phyloP scores from a whole-genome alignment of 1,140 invertebrate genomes.

The Streblospio benedicti region DNA sequence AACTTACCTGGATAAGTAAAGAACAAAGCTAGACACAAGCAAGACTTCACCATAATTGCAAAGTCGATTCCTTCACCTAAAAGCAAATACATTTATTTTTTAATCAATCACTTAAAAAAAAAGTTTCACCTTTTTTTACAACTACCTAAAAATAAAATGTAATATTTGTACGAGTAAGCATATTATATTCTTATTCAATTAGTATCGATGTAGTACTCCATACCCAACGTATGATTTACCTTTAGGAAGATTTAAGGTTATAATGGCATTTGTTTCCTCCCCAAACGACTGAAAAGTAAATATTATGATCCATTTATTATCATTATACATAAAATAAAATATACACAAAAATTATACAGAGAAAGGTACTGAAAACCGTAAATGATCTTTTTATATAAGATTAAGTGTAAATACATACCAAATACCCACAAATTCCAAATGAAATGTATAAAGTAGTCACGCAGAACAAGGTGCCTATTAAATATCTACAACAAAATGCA shows the following conservation, averaged over 20 bases:
- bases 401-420: constrained; percentile 37
- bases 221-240: no score
- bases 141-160: no score
- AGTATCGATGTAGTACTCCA: no score
- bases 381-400: neutral
- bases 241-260: constrained; percentile 49
- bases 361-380: neutral
- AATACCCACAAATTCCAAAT: constrained; percentile 49
- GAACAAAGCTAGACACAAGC: constrained; percentile 47
- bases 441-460: constrained; percentile 48
- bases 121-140: no score
- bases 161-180: no score
- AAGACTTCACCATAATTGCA: constrained; percentile 47
- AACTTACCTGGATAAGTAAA: constrained; percentile 48
- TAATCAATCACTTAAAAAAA: neutral
- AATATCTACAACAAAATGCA: constrained; percentile 34
- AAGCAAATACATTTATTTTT: constrained; percentile 13
- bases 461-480: constrained; percentile 42
- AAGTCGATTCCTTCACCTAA: constrained; percentile 42
- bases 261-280: constrained; percentile 48
- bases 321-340: neutral
- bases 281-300: constrained; percentile 41
- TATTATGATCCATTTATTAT: constrained; percentile 5
- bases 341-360: neutral
- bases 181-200: no score